Conservation (phyloP, 2,888 invertebrate species). For the Scrobipalpa atriplicella region DNA sequence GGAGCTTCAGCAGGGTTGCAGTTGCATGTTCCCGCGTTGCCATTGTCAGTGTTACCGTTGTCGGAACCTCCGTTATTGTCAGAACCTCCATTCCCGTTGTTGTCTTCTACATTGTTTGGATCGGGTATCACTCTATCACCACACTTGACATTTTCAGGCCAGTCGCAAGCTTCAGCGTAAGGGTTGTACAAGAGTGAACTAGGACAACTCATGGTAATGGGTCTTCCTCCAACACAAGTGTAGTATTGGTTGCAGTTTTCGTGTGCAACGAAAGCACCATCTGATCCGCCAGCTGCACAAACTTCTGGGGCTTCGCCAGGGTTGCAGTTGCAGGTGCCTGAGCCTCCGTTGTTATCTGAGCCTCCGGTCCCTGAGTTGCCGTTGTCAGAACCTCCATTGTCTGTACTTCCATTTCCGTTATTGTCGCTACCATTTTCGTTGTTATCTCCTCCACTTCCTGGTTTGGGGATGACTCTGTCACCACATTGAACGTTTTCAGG, state of each 20-base stretch:
- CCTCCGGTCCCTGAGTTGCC: neutral
- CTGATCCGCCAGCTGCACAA: slow-evolving; percentile 46
- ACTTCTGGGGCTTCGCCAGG: slow-evolving; percentile 48
- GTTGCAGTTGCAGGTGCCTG: slow-evolving; percentile 40
- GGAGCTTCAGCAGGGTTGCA: slow-evolving; percentile 36
- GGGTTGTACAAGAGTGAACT: slow-evolving; percentile 32
- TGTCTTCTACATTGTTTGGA: slow-evolving; percentile 15
- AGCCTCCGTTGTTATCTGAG: slow-evolving; percentile 2
- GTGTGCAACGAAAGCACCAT: slow-evolving; percentile 39
- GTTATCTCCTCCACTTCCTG: slow-evolving; percentile 2
- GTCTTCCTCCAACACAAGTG: slow-evolving; percentile 24
- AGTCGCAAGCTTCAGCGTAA: slow-evolving; percentile 34
- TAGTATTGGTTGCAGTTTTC: slow-evolving; percentile 36
- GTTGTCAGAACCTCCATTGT: slow-evolving; percentile 27
- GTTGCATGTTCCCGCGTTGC: slow-evolving; percentile 30
- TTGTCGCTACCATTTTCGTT: neutral
- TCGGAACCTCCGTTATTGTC: slow-evolving; percentile 10
- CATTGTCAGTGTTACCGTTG: slow-evolving; percentile 23
- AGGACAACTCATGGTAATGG: slow-evolving; percentile 21
- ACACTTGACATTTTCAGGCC: slow-evolving; percentile 36
- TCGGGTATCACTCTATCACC: slow-evolving; percentile 34
- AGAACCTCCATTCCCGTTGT: slow-evolving; percentile 11
- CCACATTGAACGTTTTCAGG: slow-evolving; percentile 37
- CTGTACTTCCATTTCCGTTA: slow-evolving; percentile 4
- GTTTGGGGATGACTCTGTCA: slow-evolving; percentile 34